Base-by-base conservation (phyloP, 2,113 vertebrate species). In the Opisthocomus hoazin region DNA sequence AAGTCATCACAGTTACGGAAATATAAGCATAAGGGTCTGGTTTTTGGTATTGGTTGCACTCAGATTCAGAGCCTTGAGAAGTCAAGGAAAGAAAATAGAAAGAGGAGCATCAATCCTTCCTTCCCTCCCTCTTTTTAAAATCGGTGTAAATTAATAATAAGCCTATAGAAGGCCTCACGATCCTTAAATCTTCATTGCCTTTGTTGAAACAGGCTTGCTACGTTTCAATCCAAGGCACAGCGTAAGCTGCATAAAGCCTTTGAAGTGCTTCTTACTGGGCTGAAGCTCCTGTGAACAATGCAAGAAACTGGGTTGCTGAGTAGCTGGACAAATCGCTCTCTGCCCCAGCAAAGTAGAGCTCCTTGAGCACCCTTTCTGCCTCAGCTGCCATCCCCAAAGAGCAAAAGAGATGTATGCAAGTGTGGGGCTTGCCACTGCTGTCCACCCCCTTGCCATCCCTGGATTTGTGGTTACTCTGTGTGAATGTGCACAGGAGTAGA, bases 151-250 rank as follows among this genome's bases (percentile, higher is more conserved):
- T 89, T 91, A 86, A 84, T 80, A 94, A 69, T 41, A 63, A 94
- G 20, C 61, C 46, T 80, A 53, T 80, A 53, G 53, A 87, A 94
- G 43, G 27, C 50, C 15, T 66, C 87, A 39, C 15, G 41, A 79
- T 94, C 82, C 57, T 84, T 93, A 94, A 96, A 83, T 89, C 79
- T 91, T 93, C 68, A 34, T 87, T 20, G 26, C 79, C 18, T 10
- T 71, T 77, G 26, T 93, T 92, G 79, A 93, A 91, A 88, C 37
- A 63, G 46, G 29, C 77, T 91, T 88, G 58, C 82, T 94, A 79
- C 26, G 18, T 87, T 92, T 95, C 65, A 77, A 5, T 93, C 54
- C 73, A 60, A 78, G 64, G 73, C 57, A 85, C 24, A 70, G 50
- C 13, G 3, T 54, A 80, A 82, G 34, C 69, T 76, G 10, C 61